Percentiles rank a stretch among this genome's conserved stretches.
These are phyloP conservation scores for Thermophis baileyi DNA, from an alignment of 2,113 vertebrate species.

Conservation along the genomic window DNA sequence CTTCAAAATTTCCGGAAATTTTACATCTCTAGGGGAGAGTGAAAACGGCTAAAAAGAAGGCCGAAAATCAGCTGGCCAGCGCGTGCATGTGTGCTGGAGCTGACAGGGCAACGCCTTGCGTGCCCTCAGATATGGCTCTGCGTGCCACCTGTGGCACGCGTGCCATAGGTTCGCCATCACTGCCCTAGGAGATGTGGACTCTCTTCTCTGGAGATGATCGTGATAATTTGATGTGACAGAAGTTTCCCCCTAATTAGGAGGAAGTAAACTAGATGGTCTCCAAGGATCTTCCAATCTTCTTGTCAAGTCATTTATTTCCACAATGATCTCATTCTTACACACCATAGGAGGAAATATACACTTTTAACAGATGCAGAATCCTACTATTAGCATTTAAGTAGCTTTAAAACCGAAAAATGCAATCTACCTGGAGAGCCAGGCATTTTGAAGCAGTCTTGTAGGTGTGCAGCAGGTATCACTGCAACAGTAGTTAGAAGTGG, in stretches of 20 bases:
- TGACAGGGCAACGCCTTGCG: too few relatives aligned
- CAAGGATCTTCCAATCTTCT: not conserved
- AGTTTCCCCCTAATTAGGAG: not conserved
- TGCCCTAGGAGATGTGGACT: not conserved
- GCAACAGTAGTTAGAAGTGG: not conserved
- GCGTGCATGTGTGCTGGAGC: too few relatives aligned
- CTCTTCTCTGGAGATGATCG: not conserved
- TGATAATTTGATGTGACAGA: not conserved
- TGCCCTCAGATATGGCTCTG: too few relatives aligned
- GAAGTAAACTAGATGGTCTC: not conserved
- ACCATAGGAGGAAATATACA: not conserved
- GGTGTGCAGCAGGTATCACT: not conserved
- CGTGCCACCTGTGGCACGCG: too few relatives aligned
- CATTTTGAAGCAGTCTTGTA: not conserved
- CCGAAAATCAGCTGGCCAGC: too few relatives aligned
- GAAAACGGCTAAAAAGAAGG: too few relatives aligned
- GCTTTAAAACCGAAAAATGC: not conserved
- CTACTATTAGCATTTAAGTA: not conserved
- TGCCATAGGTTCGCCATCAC: too few relatives aligned
- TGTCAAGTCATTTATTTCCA: not conserved
- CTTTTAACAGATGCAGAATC: not conserved
- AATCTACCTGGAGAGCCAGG: not conserved
- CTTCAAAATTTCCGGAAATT: too few relatives aligned
- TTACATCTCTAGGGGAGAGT: too few relatives aligned
- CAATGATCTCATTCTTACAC: not conserved